Conservation (phyloP, 2,888 invertebrate genomes). For the Zaprionus obscuricornis region DNA sequence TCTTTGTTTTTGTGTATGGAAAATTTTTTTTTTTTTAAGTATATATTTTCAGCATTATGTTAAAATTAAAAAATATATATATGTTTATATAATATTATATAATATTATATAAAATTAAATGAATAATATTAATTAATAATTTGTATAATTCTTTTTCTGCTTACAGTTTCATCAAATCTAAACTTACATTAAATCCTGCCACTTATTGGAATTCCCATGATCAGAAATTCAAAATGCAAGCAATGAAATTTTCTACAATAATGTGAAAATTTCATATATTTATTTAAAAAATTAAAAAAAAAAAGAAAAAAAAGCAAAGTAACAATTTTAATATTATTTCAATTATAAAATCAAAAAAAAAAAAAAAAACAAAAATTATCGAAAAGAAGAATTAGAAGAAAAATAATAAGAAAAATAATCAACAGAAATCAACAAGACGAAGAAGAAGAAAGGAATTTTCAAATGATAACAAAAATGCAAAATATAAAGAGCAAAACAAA, state of each 20-base stretch:
- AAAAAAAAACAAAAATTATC: neutral
- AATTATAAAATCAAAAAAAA: slow-evolving; percentile 21
- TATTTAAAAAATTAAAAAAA: slow-evolving; percentile 21
- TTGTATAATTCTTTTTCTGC: neutral
- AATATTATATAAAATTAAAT: too few relatives aligned
- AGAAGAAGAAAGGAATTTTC: slow-evolving; percentile 79
- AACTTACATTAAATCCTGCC: neutral
- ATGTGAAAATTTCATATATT: slow-evolving; percentile 26
- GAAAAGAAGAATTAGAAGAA: slow-evolving; percentile 23
- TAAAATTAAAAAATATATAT: too few relatives aligned
- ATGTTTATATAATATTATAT: too few relatives aligned
- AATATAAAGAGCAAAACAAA: slow-evolving; percentile 54
- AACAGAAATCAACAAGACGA: slow-evolving; percentile 42
- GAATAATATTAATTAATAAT: too few relatives aligned
- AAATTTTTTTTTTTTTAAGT: too few relatives aligned
- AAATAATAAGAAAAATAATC: slow-evolving; percentile 11
- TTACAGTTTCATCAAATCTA: slow-evolving; percentile 39
- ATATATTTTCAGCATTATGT: too few relatives aligned
- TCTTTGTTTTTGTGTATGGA: too few relatives aligned
- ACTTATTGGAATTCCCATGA: slow-evolving; percentile 5
- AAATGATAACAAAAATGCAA: slow-evolving; percentile 46
- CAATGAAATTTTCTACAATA: slow-evolving; percentile 29
- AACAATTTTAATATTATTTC: slow-evolving; percentile 40
- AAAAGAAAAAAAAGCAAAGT: slow-evolving; percentile 11
- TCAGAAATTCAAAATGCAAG: slow-evolving; percentile 5